These are phyloP conservation scores for Pontoporia blainvillei DNA, from an alignment of 2,113 vertebrate genomes.

Conservation along the genomic window DNA sequence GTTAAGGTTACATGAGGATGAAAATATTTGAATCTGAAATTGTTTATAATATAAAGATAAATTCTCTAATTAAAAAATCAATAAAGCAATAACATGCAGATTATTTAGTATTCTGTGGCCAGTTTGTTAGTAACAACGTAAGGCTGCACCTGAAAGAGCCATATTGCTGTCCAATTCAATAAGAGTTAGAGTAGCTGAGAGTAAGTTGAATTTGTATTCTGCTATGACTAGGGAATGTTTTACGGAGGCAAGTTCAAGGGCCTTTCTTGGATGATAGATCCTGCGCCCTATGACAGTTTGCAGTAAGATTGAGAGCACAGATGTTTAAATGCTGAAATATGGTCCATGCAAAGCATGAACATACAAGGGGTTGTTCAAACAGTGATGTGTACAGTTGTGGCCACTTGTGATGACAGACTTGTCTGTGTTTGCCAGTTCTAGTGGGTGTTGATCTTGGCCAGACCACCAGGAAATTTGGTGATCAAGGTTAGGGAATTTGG, in stretches of 20 bases:
- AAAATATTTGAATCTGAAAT: background rate
- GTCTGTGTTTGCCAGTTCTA: background rate
- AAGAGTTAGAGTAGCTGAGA: background rate
- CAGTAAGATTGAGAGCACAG: background rate
- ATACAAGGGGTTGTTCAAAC: background rate
- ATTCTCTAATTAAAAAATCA: background rate
- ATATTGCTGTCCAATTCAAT: background rate
- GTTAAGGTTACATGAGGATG: background rate
- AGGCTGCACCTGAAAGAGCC: background rate
- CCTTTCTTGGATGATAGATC: background rate
- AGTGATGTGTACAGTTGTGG: background rate
- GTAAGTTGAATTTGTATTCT: background rate
- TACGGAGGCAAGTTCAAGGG: background rate
- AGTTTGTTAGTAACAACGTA: background rate
- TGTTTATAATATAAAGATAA: background rate
- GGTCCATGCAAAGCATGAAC: background rate
- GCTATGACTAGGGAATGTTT: background rate
- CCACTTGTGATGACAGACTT: background rate
- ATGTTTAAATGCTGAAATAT: background rate
- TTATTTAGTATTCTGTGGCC: background rate
- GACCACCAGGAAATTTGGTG: background rate
- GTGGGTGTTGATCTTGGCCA: background rate
- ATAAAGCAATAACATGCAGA: background rate
- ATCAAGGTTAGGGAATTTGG: background rate
- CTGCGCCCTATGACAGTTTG: background rate